Percentiles rank a stretch among this genome's conserved stretches.
Conservation (phyloP, 2,888 invertebrate species). For the Tetheella fluctuosa region DNA sequence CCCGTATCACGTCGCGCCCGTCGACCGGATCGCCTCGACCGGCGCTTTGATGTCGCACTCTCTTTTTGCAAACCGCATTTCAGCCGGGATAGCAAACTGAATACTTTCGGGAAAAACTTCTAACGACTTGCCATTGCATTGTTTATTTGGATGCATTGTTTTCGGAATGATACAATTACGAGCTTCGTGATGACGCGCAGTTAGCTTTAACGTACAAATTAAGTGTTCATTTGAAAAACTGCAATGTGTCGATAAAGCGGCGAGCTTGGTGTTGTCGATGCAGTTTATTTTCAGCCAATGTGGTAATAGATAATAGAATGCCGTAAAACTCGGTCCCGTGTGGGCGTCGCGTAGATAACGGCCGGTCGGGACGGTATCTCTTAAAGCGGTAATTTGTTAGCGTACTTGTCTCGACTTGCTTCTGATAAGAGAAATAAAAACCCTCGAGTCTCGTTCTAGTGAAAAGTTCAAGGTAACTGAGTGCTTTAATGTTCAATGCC, state of each 20-base stretch:
- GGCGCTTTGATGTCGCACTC: conserved; percentile 81
- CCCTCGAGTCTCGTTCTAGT: conserved; percentile 25
- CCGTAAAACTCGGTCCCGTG: conserved; percentile 68
- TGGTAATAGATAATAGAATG: conserved; percentile 70
- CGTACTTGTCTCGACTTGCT: conserved; percentile 53
- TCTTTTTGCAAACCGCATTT: conserved; percentile 81
- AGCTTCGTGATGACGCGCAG: conserved; percentile 3
- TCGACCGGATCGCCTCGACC: conserved; percentile 69
- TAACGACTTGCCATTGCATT: conserved; percentile 52
- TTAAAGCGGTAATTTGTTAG: conserved; percentile 76
- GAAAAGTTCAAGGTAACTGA: conserved; percentile 46
- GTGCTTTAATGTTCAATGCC: conserved; percentile 18
- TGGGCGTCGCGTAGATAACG: conserved; percentile 73
- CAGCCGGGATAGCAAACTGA: conserved; percentile 64
- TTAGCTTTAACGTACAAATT: conserved; percentile 22
- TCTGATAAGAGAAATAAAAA: conserved; percentile 61
- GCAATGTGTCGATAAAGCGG: conserved; percentile 47
- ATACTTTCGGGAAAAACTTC: conserved; percentile 77
- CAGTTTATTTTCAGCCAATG: conserved; percentile 74
- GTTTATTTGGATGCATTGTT: conserved; percentile 44
- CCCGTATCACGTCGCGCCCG: conserved; percentile 73
- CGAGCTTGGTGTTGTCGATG: conserved; percentile 48
- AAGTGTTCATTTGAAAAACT: conserved; percentile 46
- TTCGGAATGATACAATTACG: conserved; percentile 8
- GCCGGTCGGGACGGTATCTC: conserved; percentile 60